Evolutionary conservation across 2,797 vertebrate species (phyloP), one percentile per base, ranked within the genome.

Genomic region (Geotrypetes seraphini): DNA sequence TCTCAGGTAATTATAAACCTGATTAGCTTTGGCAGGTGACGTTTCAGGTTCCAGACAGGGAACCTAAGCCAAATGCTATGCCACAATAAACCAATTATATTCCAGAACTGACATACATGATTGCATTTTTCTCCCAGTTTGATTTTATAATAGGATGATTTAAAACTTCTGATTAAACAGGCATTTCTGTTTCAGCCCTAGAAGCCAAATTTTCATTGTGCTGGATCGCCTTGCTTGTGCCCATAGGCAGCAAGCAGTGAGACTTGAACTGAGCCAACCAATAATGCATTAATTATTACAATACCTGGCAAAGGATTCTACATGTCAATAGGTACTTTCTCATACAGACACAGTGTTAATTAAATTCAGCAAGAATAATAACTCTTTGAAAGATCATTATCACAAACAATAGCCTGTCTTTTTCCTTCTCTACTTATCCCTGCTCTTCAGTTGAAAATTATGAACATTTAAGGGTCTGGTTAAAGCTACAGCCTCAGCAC

Each of bases 11-110:
- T 54, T 50, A 60, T 51, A 53, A 68, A 63, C 36, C 35, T 51
- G 53, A 66, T 68, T 62, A 53, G 32, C 7, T 57, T 19, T 68
- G 66, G 55, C 63, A 68, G 66, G 61, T 72, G 33, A 21, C 50
- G 63, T 64, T 70, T 66, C 62, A 47, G 72, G 72, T 68, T 66
- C 30, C 33, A 60, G 62, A 53, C 0, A 2, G 60, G 30, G 37
- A 45, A 60, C 57, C 40, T 46, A 16, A 47, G 48, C 62, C 63
- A 56, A 44, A 36, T 47, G 22, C 53, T 39, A 29, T 50, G 49
- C 31, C 57, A 58, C 20, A 53, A 57, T 57, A 54, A 60, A 50
- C 65, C 56, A 53, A 50, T 43, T 56, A 19, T 48, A 54, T 50
- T 62, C 35, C 22, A 25, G 36, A 37, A 26, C 8, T 47, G 45